These are phyloP conservation scores for Calliopum simillimum DNA, from an alignment of 2,888 invertebrate species.

Conservation along the genomic window DNA sequence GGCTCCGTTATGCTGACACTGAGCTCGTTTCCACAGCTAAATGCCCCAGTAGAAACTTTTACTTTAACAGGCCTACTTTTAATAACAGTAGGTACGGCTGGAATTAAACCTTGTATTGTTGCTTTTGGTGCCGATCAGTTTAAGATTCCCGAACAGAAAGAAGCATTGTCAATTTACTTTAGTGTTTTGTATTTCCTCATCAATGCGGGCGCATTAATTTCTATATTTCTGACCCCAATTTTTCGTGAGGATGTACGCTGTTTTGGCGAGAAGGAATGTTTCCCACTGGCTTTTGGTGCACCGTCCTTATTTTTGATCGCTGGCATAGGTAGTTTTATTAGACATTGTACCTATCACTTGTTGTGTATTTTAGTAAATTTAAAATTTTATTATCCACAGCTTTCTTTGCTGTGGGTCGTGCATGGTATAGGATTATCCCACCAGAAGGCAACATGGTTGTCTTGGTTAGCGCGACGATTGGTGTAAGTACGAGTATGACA, in stretches of 20 bases:
- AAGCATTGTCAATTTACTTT: constrained; percentile 77
- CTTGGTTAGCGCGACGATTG: constrained; percentile 74
- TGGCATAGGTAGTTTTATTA: constrained; percentile 72
- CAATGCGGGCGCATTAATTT: constrained; percentile 77
- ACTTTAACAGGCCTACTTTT: constrained; percentile 76
- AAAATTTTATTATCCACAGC: constrained; percentile 67
- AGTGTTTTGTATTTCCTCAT: constrained; percentile 80
- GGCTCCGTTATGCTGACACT: constrained; percentile 77
- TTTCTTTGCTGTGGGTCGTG: constrained; percentile 77
- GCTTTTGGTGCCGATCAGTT: constrained; percentile 89
- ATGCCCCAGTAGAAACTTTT: constrained; percentile 69
- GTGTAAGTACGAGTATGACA: constrained; percentile 71
- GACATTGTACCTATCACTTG: too few species aligned
- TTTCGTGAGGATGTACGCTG: constrained; percentile 76
- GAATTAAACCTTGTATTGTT: constrained; percentile 85
- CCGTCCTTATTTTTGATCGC: constrained; percentile 79
- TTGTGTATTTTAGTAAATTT: background rate
- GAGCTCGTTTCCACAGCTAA: constrained; percentile 70
- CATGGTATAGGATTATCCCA: constrained; percentile 73
- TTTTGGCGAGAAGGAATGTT: constrained; percentile 76
- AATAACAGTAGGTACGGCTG: constrained; percentile 82
- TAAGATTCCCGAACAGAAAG: constrained; percentile 73
- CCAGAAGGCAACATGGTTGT: constrained; percentile 78
- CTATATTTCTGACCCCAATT: constrained; percentile 81
- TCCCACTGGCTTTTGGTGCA: constrained; percentile 80